Evolutionary conservation across 2,797 vertebrate genomes (phyloP).

Genomic region (Periophthalmus magnuspinnatus): DNA sequence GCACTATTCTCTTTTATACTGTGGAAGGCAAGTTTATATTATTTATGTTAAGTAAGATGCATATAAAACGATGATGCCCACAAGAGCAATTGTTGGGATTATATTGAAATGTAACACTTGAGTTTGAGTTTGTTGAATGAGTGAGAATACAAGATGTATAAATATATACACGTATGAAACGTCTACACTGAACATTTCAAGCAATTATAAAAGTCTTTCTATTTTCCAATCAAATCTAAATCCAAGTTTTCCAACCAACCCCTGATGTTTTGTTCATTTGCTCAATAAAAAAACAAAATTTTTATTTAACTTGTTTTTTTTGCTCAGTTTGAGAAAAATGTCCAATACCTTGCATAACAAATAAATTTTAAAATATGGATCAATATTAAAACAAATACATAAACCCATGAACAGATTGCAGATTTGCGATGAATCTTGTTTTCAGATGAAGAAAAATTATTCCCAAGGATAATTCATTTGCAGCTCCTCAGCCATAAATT

Average conservation of each 20-base stretch:
- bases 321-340: slow-evolving; percentile 18
- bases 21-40: neutral
- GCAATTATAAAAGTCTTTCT: neutral
- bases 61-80: neutral
- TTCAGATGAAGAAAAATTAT: neutral
- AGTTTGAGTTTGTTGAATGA: neutral
- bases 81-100: neutral
- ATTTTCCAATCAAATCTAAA: neutral
- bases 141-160: neutral
- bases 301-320: slow-evolving; percentile 22
- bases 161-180: neutral
- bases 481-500: neutral
- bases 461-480: neutral
- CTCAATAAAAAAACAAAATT: slow-evolving; percentile 51
- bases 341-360: neutral
- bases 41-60: neutral
- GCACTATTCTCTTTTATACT: neutral
- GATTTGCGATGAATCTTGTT: neutral
- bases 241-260: slow-evolving; percentile 7
- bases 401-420: neutral
- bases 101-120: neutral
- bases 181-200: neutral
- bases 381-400: neutral
- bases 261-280: slow-evolving; percentile 19
- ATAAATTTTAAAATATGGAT: neutral